Conservation (phyloP, 2,888 invertebrate species). For the Therioaphis trifolii region DNA sequence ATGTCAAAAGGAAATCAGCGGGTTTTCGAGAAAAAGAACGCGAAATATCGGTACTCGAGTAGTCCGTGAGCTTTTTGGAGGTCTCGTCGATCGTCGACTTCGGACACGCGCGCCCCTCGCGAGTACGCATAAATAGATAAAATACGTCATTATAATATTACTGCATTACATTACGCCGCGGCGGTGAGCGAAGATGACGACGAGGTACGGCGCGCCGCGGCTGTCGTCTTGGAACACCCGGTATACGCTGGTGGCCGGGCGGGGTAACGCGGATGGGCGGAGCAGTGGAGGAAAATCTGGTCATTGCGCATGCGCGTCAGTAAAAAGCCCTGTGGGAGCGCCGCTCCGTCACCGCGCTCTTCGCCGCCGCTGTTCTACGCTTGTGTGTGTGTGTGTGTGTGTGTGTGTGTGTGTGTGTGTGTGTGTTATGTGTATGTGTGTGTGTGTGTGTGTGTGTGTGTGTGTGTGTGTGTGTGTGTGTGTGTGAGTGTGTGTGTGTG, state of each 20-base stretch:
- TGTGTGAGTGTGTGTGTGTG: background rate
- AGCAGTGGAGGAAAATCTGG: conserved; percentile 51
- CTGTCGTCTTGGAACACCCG: conserved; percentile 25
- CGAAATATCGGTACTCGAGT: too few relatives aligned
- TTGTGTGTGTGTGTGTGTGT: background rate
- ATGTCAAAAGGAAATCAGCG: too few relatives aligned
- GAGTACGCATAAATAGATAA: too few relatives aligned
- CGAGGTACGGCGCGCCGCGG: too few relatives aligned
- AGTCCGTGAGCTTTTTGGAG: too few relatives aligned
- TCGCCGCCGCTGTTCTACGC: background rate
- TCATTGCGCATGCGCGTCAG: conserved; percentile 55
- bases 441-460: background rate
- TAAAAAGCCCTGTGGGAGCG: conserved; percentile 62
- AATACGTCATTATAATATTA: background rate
- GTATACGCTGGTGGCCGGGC: conserved; percentile 6
- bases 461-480: background rate
- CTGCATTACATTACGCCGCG: background rate
- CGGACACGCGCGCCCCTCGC: too few relatives aligned
- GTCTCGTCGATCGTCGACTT: too few relatives aligned
- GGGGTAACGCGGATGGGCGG: background rate
- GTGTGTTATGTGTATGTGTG: background rate
- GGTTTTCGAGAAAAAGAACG: too few relatives aligned
- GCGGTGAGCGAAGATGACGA: background rate
- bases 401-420: background rate
- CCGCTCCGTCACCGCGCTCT: conserved; percentile 43